Conservation (phyloP, 2,888 invertebrate genomes). For the Sphaerophoria taeniata region DNA sequence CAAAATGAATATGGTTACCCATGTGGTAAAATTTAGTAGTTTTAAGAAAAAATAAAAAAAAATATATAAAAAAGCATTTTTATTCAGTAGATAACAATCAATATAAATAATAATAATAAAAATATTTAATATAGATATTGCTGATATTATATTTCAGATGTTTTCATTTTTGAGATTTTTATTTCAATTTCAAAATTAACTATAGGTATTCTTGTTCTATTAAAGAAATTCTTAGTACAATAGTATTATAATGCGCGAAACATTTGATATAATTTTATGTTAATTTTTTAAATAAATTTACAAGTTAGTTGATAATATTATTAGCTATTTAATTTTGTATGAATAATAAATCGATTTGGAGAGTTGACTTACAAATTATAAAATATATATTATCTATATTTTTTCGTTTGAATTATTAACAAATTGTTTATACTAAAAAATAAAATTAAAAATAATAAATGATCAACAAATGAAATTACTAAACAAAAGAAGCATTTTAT, state of each 20-base stretch:
- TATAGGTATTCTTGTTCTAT: slow-evolving; percentile 56
- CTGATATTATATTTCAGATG: slow-evolving; percentile 21
- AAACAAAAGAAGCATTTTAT: slow-evolving; percentile 12
- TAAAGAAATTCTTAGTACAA: slow-evolving; percentile 51
- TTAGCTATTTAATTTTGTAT: slow-evolving; percentile 57
- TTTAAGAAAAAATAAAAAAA: slow-evolving; percentile 36
- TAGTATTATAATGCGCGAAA: slow-evolving; percentile 34
- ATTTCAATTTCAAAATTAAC: slow-evolving; percentile 61
- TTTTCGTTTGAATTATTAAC: slow-evolving; percentile 45
- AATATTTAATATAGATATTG: slow-evolving; percentile 65
- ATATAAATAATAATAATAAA: slow-evolving; percentile 69
- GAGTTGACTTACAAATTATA: slow-evolving; percentile 64
- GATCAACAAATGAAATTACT: slow-evolving; percentile 41
- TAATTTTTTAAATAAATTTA: slow-evolving; percentile 67
- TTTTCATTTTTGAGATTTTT: slow-evolving; percentile 41
- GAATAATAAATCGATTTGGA: slow-evolving; percentile 65
- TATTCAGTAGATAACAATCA: slow-evolving; percentile 73
- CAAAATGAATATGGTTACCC: slow-evolving; percentile 12
- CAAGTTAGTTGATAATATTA: slow-evolving; percentile 52
- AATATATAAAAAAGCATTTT: slow-evolving; percentile 55
- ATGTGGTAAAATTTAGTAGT: slow-evolving; percentile 34
- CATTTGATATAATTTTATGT: slow-evolving; percentile 19
- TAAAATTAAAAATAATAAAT: slow-evolving; percentile 36
- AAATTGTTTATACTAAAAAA: slow-evolving; percentile 55
- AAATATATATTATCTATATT: slow-evolving; percentile 64